Conservation (phyloP, 2,888 invertebrate genomes). For the Ptychoptera contaminata region DNA sequence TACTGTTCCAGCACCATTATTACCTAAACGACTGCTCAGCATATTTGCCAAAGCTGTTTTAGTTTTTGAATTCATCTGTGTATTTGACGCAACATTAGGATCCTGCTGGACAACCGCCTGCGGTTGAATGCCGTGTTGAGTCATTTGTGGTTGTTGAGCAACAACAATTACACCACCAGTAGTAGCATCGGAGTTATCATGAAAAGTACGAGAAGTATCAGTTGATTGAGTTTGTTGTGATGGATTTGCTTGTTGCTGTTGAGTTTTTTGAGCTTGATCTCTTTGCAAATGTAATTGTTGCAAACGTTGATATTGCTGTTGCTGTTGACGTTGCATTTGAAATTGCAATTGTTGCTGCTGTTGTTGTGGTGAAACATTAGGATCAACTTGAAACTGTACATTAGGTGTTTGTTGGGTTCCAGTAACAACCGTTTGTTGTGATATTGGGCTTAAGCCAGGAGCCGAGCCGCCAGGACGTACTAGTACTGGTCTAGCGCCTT, state of each 20-base stretch:
- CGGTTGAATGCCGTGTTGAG: slow-evolving; percentile 10
- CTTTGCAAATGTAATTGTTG: slow-evolving; percentile 25
- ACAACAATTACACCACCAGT: neutral
- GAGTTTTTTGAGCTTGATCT: slow-evolving; percentile 15
- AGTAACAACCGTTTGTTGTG: slow-evolving; percentile 12
- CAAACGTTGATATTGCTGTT: slow-evolving; percentile 17
- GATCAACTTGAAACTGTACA: slow-evolving; percentile 14
- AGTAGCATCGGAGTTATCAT: neutral
- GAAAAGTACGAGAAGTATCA: neutral
- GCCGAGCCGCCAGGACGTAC: slow-evolving; percentile 27
- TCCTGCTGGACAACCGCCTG: neutral
- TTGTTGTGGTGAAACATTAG: slow-evolving; percentile 8
- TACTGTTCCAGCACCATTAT: slow-evolving; percentile 30
- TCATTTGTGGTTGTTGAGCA: slow-evolving; percentile 9
- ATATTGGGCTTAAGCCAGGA: slow-evolving; percentile 27
- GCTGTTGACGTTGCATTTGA: slow-evolving; percentile 13
- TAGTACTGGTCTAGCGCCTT: slow-evolving; percentile 43
- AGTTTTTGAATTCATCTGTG: slow-evolving; percentile 71
- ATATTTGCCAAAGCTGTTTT: slow-evolving; percentile 93
- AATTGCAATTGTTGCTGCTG: slow-evolving; percentile 17
- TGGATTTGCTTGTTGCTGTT: slow-evolving; percentile 16
- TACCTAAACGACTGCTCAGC: slow-evolving; percentile 65
- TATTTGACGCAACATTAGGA: neutral
- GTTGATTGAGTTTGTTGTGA: slow-evolving; percentile 8
- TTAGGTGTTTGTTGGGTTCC: slow-evolving; percentile 2